Conservation (phyloP, 2,888 invertebrate genomes). For the Escarpia spicata region DNA sequence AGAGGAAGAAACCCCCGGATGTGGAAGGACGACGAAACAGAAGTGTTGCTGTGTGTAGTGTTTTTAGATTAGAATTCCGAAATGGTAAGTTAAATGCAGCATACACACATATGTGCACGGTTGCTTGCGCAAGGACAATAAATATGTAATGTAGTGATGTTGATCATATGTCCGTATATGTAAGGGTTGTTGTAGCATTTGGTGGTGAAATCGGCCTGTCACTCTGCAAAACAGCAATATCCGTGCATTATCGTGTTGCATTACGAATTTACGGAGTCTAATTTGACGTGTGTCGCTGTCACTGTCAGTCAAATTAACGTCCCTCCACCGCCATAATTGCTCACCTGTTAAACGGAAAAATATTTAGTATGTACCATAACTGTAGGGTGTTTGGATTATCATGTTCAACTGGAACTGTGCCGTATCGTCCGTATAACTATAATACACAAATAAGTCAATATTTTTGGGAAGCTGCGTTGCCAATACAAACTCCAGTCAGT, state of each 20-base stretch:
- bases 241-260: constrained; percentile 16
- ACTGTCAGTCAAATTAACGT: neutral
- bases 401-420: neutral
- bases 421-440: neutral
- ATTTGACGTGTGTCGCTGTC: neutral
- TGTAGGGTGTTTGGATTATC: neutral
- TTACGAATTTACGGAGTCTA: constrained; percentile 16
- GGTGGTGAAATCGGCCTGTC: neutral
- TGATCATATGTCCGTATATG: neutral
- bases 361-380: neutral
- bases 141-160: neutral
- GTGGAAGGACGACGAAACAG: constrained; percentile 28
- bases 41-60: constrained; percentile 19
- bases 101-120: neutral
- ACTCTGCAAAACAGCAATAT: constrained; percentile 10
- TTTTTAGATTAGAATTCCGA: constrained; percentile 5
- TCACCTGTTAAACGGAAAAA: neutral
- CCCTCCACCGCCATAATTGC: neutral
- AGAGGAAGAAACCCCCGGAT: constrained; percentile 38
- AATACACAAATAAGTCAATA: too few species aligned
- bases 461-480: neutral
- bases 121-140: neutral
- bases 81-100: neutral
- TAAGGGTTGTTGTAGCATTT: neutral
- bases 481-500: neutral